Conservation (phyloP, 1,140 invertebrate genomes). For the Tribolium castaneum region DNA sequence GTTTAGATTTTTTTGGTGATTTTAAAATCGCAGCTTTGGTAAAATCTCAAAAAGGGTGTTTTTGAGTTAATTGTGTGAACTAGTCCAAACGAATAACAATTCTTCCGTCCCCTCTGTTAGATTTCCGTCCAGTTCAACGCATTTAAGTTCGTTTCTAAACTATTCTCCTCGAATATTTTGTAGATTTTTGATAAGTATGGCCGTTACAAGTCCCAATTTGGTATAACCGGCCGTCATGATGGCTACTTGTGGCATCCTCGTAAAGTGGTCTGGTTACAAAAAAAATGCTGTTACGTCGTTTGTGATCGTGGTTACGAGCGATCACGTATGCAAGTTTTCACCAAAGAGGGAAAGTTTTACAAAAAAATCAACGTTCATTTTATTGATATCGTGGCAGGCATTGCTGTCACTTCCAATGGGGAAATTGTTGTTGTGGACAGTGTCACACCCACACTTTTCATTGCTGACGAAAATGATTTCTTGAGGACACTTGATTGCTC, state of each 20-base stretch:
- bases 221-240: conserved; percentile 9
- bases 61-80: neutral
- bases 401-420: neutral
- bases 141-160: too few relatives aligned
- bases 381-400: conserved; percentile 33
- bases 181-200: conserved; percentile 32
- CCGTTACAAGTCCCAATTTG: conserved; percentile 4
- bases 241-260: conserved; percentile 31
- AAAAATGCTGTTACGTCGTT: neutral
- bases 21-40: too few relatives aligned
- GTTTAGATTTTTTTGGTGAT: too few relatives aligned
- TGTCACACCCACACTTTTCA: conserved; percentile 29
- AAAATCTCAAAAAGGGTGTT: neutral
- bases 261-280: conserved; percentile 1
- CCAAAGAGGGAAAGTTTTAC: neutral
- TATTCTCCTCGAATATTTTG: neutral
- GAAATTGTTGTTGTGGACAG: conserved; percentile 24
- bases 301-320: conserved; percentile 33
- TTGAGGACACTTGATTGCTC: conserved; percentile 13
- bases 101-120: too few relatives aligned
- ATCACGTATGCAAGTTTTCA: conserved; percentile 23
- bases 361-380: conserved; percentile 17
- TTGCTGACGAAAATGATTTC: neutral
- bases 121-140: too few relatives aligned
- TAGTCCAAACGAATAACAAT: neutral